Conservation (phyloP, 1,140 invertebrate genomes). For the Ceratoteleas bidentatus region DNA sequence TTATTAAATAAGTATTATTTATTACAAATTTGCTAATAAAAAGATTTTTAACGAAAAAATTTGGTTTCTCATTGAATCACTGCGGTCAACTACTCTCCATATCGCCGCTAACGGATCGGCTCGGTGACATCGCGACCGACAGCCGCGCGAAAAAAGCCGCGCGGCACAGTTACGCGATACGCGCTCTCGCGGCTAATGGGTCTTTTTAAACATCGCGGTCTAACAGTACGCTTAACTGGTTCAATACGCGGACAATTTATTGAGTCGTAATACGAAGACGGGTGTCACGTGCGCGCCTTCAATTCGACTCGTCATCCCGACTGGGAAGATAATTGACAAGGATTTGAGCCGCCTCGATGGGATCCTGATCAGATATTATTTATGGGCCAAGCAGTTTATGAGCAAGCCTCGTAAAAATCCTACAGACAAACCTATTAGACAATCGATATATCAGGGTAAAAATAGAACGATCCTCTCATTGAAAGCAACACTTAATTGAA, state of each 20-base stretch:
- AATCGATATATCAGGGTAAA: too few relatives aligned
- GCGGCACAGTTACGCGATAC: conserved; percentile 60
- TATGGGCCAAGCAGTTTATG: too few relatives aligned
- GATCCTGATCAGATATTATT: too few relatives aligned
- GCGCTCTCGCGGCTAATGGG: conserved; percentile 62
- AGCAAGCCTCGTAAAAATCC: too few relatives aligned
- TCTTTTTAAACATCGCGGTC: conserved; percentile 56
- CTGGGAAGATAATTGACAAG: too few relatives aligned
- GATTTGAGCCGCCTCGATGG: too few relatives aligned
- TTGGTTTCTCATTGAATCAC: not conserved
- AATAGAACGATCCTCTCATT: too few relatives aligned
- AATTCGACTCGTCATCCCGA: too few relatives aligned
- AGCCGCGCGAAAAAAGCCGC: conserved; percentile 47
- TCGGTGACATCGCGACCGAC: conserved; percentile 60
- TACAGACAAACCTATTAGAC: too few relatives aligned
- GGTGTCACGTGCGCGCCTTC: not conserved
- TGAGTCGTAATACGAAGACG: conserved; percentile 45
- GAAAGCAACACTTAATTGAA: too few relatives aligned
- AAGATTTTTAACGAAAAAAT: too few relatives aligned
- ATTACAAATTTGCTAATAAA: not conserved
- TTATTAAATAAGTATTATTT: too few relatives aligned
- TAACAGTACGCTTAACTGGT: conserved; percentile 66
- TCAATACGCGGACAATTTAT: conserved; percentile 60
- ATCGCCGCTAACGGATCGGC: conserved; percentile 36
- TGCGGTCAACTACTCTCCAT: not conserved